Conservation (phyloP, 2,113 vertebrate species). For the Siphamia tubifer region DNA sequence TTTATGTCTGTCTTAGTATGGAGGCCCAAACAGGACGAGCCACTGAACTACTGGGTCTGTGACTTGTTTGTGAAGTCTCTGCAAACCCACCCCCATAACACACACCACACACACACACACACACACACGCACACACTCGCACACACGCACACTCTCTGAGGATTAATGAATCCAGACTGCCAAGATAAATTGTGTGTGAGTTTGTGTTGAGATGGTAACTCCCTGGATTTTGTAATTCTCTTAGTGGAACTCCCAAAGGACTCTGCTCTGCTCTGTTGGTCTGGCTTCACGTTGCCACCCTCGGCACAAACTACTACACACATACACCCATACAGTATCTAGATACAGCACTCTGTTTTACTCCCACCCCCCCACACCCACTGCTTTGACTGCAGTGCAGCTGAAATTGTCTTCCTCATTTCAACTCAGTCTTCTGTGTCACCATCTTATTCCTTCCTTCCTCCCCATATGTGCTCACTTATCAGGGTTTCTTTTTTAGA, state of each 20-base stretch:
- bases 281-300: constrained; percentile 26
- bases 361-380: constrained; percentile 62
- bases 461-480: constrained; percentile 23
- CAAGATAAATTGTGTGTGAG: not conserved
- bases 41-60: not conserved
- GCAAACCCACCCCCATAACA: no score
- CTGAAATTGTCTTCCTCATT: constrained; percentile 73
- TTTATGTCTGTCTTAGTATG: no score
- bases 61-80: not conserved
- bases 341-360: constrained; percentile 37
- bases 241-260: constrained; percentile 40
- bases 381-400: constrained; percentile 67
- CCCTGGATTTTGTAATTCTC: constrained; percentile 44
- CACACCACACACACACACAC: no score
- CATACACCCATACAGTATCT: not conserved
- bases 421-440: constrained; percentile 32
- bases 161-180: constrained; percentile 25
- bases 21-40: not conserved
- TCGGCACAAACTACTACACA: constrained; percentile 8
- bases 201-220: constrained; percentile 30
- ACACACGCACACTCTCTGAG: constrained; percentile 19
- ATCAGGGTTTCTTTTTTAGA: not conserved
- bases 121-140: no score
- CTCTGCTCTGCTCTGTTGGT: constrained; percentile 14
- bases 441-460: constrained; percentile 29